Conservation (phyloP, 2,113 vertebrate genomes). For the Vicugna pacos region DNA sequence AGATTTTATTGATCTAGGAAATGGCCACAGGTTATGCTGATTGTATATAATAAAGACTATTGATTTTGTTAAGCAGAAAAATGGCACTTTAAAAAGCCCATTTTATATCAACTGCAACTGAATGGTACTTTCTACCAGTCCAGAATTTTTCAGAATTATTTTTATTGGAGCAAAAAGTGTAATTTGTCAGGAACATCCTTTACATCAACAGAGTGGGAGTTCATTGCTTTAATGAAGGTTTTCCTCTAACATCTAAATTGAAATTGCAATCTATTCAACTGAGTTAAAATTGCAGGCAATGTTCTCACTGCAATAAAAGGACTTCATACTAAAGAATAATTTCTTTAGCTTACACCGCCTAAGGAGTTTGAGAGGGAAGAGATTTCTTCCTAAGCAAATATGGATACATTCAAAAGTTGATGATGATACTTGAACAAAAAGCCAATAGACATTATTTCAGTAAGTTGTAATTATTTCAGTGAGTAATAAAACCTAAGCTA, state of each 20-base stretch:
- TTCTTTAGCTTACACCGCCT: not conserved
- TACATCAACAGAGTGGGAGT: slow-evolving; percentile 56
- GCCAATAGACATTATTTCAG: not conserved
- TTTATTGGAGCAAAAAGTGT: slow-evolving; percentile 67
- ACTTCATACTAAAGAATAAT: slow-evolving; percentile 3
- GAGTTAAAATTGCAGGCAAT: slow-evolving; percentile 11
- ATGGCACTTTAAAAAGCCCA: slow-evolving; percentile 72
- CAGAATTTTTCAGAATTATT: slow-evolving; percentile 69
- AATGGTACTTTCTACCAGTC: slow-evolving; percentile 41
- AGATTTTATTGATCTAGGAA: slow-evolving; percentile 80
- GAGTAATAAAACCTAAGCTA: not conserved
- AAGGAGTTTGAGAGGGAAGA: not conserved
- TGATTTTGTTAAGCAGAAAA: slow-evolving; percentile 80
- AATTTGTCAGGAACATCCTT: slow-evolving; percentile 65
- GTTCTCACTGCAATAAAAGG: slow-evolving; percentile 30
- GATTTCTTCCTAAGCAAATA: slow-evolving; percentile 11
- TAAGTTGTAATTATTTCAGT: not conserved
- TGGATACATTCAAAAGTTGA: not conserved
- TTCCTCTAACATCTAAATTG: slow-evolving; percentile 61
- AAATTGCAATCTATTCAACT: slow-evolving; percentile 54
- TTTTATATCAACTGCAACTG: slow-evolving; percentile 67
- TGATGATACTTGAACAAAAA: slow-evolving; percentile 19
- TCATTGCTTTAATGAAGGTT: slow-evolving; percentile 69
- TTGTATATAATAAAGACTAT: slow-evolving; percentile 80
- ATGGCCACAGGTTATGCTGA: slow-evolving; percentile 75